phyloP scores from a whole-genome alignment of 2,113 vertebrate species.

The Scomber colias region DNA sequence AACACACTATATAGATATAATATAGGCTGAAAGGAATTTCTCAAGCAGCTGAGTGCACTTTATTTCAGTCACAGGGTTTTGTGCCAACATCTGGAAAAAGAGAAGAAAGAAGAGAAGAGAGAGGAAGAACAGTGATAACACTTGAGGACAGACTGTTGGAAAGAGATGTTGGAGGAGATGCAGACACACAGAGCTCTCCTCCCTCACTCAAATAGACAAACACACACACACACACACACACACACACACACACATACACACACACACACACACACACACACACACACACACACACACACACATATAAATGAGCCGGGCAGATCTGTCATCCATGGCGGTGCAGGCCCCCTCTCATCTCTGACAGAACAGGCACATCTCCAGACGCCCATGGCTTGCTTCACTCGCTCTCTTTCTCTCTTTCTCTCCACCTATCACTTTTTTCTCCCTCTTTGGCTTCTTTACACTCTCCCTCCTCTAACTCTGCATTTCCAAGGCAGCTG shows the following conservation, averaged over 20 bases:
- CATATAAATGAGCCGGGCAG: conserved; percentile 64
- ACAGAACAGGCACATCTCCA: conserved; percentile 77
- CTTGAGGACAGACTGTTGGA: conserved; percentile 62
- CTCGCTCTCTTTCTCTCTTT: conserved; percentile 58
- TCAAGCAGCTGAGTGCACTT: conserved; percentile 30
- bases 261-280: background rate
- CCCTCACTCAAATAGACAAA: conserved; percentile 53
- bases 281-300: conserved; percentile 1
- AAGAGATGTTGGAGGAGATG: conserved; percentile 63
- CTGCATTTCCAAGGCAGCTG: conserved; percentile 54
- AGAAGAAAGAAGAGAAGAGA: conserved; percentile 16
- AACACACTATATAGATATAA: conserved; percentile 37
- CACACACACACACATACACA: conserved; percentile 2
- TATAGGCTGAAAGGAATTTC: conserved; percentile 40
- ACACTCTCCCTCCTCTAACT: conserved; percentile 5
- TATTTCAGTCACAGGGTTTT: conserved; percentile 24
- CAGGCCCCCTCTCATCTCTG: conserved; percentile 74
- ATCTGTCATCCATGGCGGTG: conserved; percentile 75
- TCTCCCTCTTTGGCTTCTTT: conserved; percentile 17
- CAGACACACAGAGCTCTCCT: conserved; percentile 46
- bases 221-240: conserved; percentile 16
- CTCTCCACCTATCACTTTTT: conserved; percentile 38
- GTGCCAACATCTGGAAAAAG: conserved; percentile 70
- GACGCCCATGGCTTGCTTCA: conserved; percentile 71
- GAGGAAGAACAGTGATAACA: conserved; percentile 55